Conservation (phyloP, 2,888 invertebrate species). For the Aphidoletes aphidimyza region DNA sequence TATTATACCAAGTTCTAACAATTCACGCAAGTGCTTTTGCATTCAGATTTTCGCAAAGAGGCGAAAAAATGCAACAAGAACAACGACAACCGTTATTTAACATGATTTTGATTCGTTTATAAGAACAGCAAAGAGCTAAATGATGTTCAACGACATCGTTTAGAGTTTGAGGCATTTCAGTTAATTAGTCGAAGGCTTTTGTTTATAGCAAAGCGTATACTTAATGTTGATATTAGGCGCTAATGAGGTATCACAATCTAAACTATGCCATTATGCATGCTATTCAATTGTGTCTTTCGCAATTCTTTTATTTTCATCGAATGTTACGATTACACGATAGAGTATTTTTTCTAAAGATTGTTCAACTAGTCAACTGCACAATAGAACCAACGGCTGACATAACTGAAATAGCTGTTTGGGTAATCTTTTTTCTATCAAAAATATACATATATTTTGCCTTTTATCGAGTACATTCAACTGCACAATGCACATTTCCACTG, state of each 20-base stretch:
- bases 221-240: neutral
- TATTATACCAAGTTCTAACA: neutral
- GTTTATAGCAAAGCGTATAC: no score
- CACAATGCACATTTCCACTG: neutral
- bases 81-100: neutral
- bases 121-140: neutral
- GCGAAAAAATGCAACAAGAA: no score
- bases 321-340: no score
- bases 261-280: no score
- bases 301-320: no score
- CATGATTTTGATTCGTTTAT: neutral
- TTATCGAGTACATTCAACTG: neutral
- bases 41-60: neutral
- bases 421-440: neutral
- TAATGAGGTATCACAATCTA: no score
- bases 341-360: no score
- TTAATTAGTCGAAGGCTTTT: neutral
- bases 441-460: neutral
- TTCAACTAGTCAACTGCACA: no score
- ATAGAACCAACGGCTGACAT: no score
- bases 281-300: no score
- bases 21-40: neutral
- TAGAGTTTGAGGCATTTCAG: neutral
- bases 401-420: no score
- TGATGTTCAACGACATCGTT: slow-evolving; percentile 6